Base-by-base conservation (phyloP, 2,888 invertebrate species). In the Apeira syringaria region DNA sequence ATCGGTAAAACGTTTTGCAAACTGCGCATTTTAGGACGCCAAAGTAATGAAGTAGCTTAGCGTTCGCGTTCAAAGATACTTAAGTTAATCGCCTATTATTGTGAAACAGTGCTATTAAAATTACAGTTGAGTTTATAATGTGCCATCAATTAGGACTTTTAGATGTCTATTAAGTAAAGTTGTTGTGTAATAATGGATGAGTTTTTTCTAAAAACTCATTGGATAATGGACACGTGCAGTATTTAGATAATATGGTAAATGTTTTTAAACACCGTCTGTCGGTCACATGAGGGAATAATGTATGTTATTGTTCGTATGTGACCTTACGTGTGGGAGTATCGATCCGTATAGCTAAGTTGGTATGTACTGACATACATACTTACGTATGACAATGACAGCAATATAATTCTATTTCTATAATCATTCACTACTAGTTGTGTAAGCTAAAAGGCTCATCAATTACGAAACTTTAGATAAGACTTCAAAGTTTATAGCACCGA, bases 301-400 rank as follows among this genome's bases (percentile, higher is more conserved):
- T 20, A 59, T 57, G 59, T 56, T 61, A 76, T 77, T 79, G 77
- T 78, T 74, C 59, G 44, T 50, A 53, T 44, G 49, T 64, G 63
- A 64, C 60, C 64, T 63, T 66, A 36, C 44, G 9, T 47, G 45
- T 47, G 42, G 36, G 41, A 29, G 37, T 49, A 52, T 37, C 29
- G 40, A 46, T 46, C 39, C 30, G 8, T 10, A 15, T 3, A 17
- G 37, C 18, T 6, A 7, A 32, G 11, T 12, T 27, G 30, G 30
- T 24, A 31, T 13, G 30, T 22, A 26, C n/a, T n/a, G n/a, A n/a
- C n/a, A n/a, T n/a, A n/a, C n/a, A n/a, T n/a, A n/a, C n/a, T n/a
- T n/a, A n/a, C n/a, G n/a, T n/a, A n/a, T n/a, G n/a, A n/a, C n/a
- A n/a, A n/a, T n/a, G n/a, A n/a, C n/a, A n/a, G n/a, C n/a, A n/a